Percentiles rank a stretch among this genome's conserved stretches.
phyloP scores from a whole-genome alignment of 2,797 vertebrate genomes.

The Hyperoplus lanceolatus region DNA sequence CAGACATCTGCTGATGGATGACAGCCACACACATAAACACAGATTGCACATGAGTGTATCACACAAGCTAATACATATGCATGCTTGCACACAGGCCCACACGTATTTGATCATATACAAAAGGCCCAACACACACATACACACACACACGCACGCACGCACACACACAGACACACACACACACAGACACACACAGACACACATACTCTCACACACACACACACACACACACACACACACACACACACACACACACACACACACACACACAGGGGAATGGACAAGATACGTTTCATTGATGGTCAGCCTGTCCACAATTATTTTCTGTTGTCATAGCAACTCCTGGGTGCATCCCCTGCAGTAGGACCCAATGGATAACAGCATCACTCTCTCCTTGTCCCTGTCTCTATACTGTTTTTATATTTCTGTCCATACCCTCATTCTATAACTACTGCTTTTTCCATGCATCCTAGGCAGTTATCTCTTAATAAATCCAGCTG shows the following conservation, averaged over 20 bases:
- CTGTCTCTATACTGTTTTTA: slow-evolving; percentile 10
- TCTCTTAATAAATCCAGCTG: background rate
- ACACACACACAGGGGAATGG: slow-evolving; percentile 45
- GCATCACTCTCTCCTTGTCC: slow-evolving; percentile 15
- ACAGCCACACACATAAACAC: slow-evolving; percentile 34
- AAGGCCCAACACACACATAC: no score
- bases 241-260: slow-evolving; percentile 1
- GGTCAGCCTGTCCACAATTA: slow-evolving; percentile 75
- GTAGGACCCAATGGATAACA: slow-evolving; percentile 57
- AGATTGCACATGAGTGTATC: background rate
- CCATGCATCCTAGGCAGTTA: slow-evolving; percentile 21
- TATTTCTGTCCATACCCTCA: slow-evolving; percentile 22
- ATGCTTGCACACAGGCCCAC: background rate
- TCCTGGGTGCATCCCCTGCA: slow-evolving; percentile 65
- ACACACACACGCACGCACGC: no score
- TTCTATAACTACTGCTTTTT: slow-evolving; percentile 22
- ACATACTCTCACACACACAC: background rate
- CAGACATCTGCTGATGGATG: slow-evolving; percentile 89
- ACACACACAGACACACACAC: background rate
- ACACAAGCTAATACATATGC: slow-evolving; percentile 12
- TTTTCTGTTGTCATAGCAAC: slow-evolving; percentile 89
- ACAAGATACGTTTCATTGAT: slow-evolving; percentile 72
- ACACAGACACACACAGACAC: background rate
- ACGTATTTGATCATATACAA: background rate
- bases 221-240: background rate